Base-by-base conservation (phyloP, 1,140 invertebrate genomes). In the Fragariocoptes setiger region DNA sequence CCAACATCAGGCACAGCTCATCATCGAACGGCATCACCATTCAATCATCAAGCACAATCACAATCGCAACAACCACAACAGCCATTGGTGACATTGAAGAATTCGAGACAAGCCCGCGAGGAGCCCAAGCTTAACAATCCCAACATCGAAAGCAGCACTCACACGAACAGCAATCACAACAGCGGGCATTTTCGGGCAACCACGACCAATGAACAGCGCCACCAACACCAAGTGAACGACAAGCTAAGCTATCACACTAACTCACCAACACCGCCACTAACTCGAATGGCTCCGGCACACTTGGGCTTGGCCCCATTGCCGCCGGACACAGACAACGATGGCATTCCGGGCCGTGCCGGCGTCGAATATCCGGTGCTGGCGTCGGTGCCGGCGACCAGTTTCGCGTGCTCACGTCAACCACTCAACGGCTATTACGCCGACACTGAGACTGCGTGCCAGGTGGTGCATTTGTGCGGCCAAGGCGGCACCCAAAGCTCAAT, bases 361-460 rank as follows among this genome's bases (percentile, higher is more conserved):
- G 21, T 31, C 20, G 45, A 52, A 36, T 50, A 49, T 37, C 50
- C 48, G n/a, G 48, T 42, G 16, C 37, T 49, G 8, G 40, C 42
- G 17, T 25, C 20, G 0, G 46, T 55, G 12, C 56, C 56, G 4
- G 46, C 45, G 35, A 59, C 56, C 1, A 48, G 46, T 21, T 58
- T 58, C 48, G 44, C 47, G n/a, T 58, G 56, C 37, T 18, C 17
- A 4, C 41, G 49, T 39, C 49, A 51, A 38, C 46, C 48, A 17
- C 37, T 44, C 14, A 51, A 50, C 22, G 53, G 52, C 5, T 52
- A 55, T 36, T 58, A 57, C 38, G 56, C 54, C 19, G 56, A 58
- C 43, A 42, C 50, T 8, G 51, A 54, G 43, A 47, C 53, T 8
- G 45, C 48, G 40, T 79, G 75, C 50, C 76, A 82, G 64, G 75